These are phyloP conservation scores for Stylophora pistillata DNA, from an alignment of 64 coral and sea anemone species.

Conservation along the genomic window DNA sequence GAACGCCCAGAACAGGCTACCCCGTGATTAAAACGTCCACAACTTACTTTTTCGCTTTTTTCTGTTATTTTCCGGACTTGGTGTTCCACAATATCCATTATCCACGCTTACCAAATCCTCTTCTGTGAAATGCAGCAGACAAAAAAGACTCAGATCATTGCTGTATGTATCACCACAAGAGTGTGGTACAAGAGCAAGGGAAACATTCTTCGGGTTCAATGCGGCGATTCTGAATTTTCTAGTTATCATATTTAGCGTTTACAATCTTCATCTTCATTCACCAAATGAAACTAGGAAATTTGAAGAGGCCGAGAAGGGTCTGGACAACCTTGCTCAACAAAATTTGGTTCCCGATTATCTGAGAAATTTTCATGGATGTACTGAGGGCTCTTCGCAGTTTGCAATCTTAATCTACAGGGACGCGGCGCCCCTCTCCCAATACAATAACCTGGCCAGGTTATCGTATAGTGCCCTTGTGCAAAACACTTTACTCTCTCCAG, in stretches of 20 bases:
- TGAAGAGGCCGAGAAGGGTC: background rate
- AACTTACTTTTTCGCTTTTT: constrained; percentile 28
- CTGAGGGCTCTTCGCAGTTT: no score
- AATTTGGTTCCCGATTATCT: background rate
- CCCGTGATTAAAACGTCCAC: background rate
- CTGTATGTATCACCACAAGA: background rate
- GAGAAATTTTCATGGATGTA: background rate
- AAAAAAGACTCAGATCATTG: background rate
- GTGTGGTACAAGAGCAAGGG: no score
- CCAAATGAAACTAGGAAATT: background rate
- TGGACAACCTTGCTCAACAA: background rate
- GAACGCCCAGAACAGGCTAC: no score
- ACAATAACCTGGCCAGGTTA: no score
- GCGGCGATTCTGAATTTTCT: no score
- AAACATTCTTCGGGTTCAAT: no score
- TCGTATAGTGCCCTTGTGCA: no score
- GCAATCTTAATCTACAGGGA: no score
- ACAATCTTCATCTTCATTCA: background rate
- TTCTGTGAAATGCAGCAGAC: background rate
- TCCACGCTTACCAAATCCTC: constrained; percentile 18
- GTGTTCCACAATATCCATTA: constrained; percentile 20
- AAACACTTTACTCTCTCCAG: no score
- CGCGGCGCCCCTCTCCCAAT: no score
- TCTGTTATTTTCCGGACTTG: constrained; percentile 34
- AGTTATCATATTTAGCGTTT: no score